Base-by-base conservation (phyloP, 2,888 invertebrate species). In the Drosophila putrida region DNA sequence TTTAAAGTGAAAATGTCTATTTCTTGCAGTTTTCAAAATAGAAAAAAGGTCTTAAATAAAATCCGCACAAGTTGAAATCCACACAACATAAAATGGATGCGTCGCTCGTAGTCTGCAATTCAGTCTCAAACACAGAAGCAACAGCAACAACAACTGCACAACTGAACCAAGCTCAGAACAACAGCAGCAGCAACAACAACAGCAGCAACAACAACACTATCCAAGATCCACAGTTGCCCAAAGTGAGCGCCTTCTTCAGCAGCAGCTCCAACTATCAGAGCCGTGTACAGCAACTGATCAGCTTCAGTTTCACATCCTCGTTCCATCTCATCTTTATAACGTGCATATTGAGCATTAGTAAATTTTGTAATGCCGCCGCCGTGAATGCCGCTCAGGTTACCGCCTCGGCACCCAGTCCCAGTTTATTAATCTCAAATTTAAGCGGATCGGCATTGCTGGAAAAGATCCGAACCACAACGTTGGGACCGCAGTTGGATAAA, bases 251-350 rank as follows among this genome's bases (percentile, higher is more conserved):
- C 78, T 92, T 91, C 80, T 92, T 90, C 73, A 90, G 90, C 85
- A 88, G 76, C 82, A 89, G 91, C 85, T 81, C 70, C 61, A 90
- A 89, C 64, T 92, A 91, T 68, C 91, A 90, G 55, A 92, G 92
- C 73, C 90, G 90, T 64, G 80, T 92, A 9, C 91, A 92, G 74
- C 92, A 91, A 74, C 71, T 92, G 82, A 92, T 91, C 69, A 91
- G 91, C 79, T 90, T 91, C 68, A 92, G 92, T 66, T 92, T 91
- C 75, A 90, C 90, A 41, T 90, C 92, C 15, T 82, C 90, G 46
- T 71, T 85, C 13, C 91, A 92, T 62, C 84, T 91, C 78, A 82
- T 92, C 28, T 91, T 85, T 62, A 89, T 91, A 66, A 90, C 92
- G 50, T 86, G 80, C 68, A 90, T 91, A n/a, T 59, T 91, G 65